These are phyloP conservation scores for Platycnemis pennipes DNA, from an alignment of 2,888 invertebrate species.

Conservation along the genomic window DNA sequence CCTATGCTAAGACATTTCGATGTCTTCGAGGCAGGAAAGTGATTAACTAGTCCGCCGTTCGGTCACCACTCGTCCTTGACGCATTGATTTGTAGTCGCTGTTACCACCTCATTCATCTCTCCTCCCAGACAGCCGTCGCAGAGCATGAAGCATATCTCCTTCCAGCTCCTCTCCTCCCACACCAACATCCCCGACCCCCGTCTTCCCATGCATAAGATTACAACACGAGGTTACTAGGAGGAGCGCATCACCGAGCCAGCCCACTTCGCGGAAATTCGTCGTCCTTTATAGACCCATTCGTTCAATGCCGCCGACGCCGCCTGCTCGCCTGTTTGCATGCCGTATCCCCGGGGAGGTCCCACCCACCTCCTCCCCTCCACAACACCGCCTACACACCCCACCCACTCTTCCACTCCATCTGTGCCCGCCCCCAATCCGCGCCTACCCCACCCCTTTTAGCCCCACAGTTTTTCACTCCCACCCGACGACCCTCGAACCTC, in stretches of 20 bases:
- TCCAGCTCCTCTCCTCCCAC: neutral
- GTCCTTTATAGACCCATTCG: slow-evolving; percentile 9
- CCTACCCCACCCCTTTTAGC: neutral
- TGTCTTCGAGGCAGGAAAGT: neutral
- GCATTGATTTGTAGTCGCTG: slow-evolving; percentile 12
- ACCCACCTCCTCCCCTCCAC: slow-evolving; percentile 7
- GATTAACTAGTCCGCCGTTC: neutral
- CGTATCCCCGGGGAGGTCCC: slow-evolving; percentile 43
- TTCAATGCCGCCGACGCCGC: slow-evolving; percentile 15
- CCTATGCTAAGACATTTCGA: neutral
- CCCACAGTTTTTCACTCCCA: neutral
- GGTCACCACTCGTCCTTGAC: slow-evolving; percentile 16
- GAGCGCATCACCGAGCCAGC: neutral
- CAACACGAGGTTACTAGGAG: neutral
- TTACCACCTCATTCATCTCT: slow-evolving; percentile 32
- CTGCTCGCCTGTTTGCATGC: slow-evolving; percentile 8
- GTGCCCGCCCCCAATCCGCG: neutral
- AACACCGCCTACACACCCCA: neutral
- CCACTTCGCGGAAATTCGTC: slow-evolving; percentile 38
- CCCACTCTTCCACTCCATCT: slow-evolving; percentile 21
- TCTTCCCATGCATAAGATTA: neutral
- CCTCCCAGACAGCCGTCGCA: neutral
- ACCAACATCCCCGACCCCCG: neutral
- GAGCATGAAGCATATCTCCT: neutral
- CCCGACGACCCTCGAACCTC: neutral